Percentiles rank a stretch among this genome's conserved stretches.
phyloP scores from a whole-genome alignment of 2,888 invertebrate genomes.

The Blomia tropicalis region DNA sequence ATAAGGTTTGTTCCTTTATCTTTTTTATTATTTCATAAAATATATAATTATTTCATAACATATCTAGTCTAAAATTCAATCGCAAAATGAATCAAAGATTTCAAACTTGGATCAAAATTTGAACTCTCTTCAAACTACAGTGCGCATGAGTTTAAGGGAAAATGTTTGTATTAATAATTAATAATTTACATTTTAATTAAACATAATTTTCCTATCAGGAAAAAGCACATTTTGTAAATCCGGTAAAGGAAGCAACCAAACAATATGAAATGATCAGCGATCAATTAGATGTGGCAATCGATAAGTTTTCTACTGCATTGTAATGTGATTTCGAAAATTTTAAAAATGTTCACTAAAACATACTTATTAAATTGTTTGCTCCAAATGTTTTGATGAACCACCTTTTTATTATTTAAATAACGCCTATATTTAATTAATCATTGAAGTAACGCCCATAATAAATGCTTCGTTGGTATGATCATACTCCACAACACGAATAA shows the following conservation, averaged over 20 bases:
- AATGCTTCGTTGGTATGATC: too few relatives aligned
- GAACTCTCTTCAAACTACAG: not conserved
- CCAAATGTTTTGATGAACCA: too few relatives aligned
- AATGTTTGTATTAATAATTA: not conserved
- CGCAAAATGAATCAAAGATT: not conserved
- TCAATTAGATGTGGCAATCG: not conserved
- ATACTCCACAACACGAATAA: too few relatives aligned
- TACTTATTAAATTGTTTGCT: too few relatives aligned
- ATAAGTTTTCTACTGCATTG: not conserved
- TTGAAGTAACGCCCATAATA: too few relatives aligned
- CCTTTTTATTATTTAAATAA: not conserved
- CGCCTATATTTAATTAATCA: too few relatives aligned
- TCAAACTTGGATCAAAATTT: not conserved
- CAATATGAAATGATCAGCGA: not conserved
- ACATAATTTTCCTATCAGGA: not conserved
- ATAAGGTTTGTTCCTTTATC: slow-evolving; percentile 26
- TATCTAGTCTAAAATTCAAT: not conserved
- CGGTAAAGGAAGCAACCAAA: not conserved
- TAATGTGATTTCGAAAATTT: not conserved
- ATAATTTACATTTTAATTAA: not conserved
- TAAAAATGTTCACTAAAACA: not conserved
- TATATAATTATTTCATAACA: too few relatives aligned
- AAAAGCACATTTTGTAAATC: not conserved
- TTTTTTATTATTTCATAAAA: not conserved
- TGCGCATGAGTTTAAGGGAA: not conserved